phyloP scores from a whole-genome alignment of 2,113 vertebrate genomes.

The Tiliqua scincoides region DNA sequence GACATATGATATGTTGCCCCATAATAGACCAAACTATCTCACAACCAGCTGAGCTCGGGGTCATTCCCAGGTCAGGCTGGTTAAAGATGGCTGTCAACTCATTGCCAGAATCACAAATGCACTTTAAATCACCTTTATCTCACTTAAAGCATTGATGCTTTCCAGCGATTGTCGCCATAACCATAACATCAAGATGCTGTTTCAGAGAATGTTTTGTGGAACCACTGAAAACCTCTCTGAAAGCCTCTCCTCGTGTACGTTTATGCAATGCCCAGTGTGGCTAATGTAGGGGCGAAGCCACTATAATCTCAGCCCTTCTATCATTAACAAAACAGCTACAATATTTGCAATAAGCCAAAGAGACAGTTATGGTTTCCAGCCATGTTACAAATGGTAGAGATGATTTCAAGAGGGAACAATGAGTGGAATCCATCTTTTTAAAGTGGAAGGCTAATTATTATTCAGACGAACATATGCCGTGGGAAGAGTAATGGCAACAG shows the following conservation, averaged over 20 bases:
- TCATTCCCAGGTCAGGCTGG: conserved; percentile 81
- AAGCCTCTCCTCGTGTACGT: conserved; percentile 27
- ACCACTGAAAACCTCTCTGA: conserved; percentile 48
- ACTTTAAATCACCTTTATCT: conserved; percentile 79
- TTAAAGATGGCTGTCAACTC: conserved; percentile 82
- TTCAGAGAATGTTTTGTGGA: conserved; percentile 39
- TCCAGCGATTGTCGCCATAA: conserved; percentile 67
- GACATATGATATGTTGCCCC: conserved; percentile 77
- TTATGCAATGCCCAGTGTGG: conserved; percentile 2
- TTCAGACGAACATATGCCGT: conserved; percentile 58
- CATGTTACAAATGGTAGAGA: conserved; percentile 55
- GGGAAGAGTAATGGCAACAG: conserved; percentile 64
- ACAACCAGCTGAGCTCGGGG: conserved; percentile 79
- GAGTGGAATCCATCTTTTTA: conserved; percentile 61
- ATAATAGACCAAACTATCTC: conserved; percentile 74
- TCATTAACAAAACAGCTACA: conserved; percentile 53
- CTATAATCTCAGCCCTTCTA: conserved; percentile 22
- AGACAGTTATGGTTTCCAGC: conserved; percentile 48
- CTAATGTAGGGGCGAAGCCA: conserved; percentile 16
- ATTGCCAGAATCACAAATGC: conserved; percentile 62
- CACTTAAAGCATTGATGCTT: conserved; percentile 70
- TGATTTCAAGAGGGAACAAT: conserved; percentile 46
- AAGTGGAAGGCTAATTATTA: conserved; percentile 67
- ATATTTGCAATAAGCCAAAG: conserved; percentile 57
- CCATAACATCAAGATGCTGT: conserved; percentile 34